Base-by-base conservation (phyloP, 2,797 vertebrate genomes). In the Rhinoraja longicauda region DNA sequence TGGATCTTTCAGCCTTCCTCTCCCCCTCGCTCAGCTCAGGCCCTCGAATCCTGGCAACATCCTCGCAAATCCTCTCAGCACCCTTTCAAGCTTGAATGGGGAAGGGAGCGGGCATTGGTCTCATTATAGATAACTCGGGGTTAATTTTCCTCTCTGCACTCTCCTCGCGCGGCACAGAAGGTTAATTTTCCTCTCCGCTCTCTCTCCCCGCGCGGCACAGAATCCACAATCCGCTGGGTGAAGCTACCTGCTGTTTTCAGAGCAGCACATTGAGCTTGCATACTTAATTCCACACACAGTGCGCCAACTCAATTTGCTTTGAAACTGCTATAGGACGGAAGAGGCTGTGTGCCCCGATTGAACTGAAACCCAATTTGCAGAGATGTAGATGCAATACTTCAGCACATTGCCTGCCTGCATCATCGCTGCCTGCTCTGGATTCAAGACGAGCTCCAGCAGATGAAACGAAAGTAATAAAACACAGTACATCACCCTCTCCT, bases 81-180 rank as follows among this genome's bases (percentile, higher is more conserved):
- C 45, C 45, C 45, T 53, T 53, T 53, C 45, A 53, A 53, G 45
- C 4, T 53, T 53, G 45, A 53, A 0, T 53, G 45, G 45, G 45
- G 45, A 5, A 53, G 45, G 45, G 5, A 45, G 19, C 70, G 88
- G 6, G 19, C 9, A 67, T 88, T 88, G 36, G 1, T 0, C 32
- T 6, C 32, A 32, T 36, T 88, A 36, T 88, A 19, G 59, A 64
- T 67, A 36, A 36, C 67, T 67, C 17, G 32, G 64, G 9, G 32
- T 88, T 36, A 88, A 64, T 88, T 88, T 88, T 88, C 62, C 84
- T 73, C 21, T 73, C 70, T 88, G 84, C n/a, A n/a, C n/a, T n/a
- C n/a, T n/a, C n/a, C n/a, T n/a, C 86, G 32, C 10, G 32, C 32
- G 19, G n/a, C 15, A 24, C 15, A 10, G 84, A 36, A 36, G 9